Base-by-base conservation (phyloP, 2,797 vertebrate genomes). In the Chaetodon trifasciatus region DNA sequence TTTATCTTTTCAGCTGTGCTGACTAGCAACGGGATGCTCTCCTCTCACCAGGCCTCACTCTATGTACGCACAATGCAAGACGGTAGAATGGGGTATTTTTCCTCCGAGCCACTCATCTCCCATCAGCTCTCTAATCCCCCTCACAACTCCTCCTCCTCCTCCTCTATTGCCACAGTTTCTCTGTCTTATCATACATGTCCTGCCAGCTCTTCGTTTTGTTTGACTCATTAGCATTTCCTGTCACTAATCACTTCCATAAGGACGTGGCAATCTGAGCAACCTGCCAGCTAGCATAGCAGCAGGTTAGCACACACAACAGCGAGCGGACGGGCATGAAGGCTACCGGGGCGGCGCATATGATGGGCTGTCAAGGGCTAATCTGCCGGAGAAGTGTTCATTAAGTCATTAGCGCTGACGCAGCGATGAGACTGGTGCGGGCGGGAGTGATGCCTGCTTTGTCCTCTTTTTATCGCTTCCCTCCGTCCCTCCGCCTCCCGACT, bases 341-440 rank as follows among this genome's bases (percentile, higher is more conserved):
- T 91, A 91, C 83, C 83, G 21, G 89, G 89, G 94, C 89, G 91
- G 94, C 53, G 84, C 78, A 5, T 87, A 78, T 94, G 94, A 95
- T 90, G 94, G 91, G 92, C 93, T 96, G 95, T 96, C 96, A 95
- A 85, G 92, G 91, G 94, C 94, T 95, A 95, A 96, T 96, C 95
- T 93, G 92, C 88, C 70, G 17, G 87, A 95, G 94, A 95, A 96
- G 95, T 95, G 93, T 95, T 96, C 96, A 96, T 96, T 96, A 96
- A 96, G 95, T 96, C 94, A 96, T 96, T 96, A 96, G 92, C 74
- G 88, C 92, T 95, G 95, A 95, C 94, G 93, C 90, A 67, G 91
- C 91, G 86, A 93, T 92, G 90, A 95, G 93, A 93, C 81, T 86
- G 88, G 90, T 87, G 91, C 90, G 92, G 87, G 84, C 86, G 65